Evolutionary conservation across 37 sponge, comb jelly and placozoan species (phyloP), one percentile per base, ranked within the genome.

Genomic region (Aplysina aerophoba): DNA sequence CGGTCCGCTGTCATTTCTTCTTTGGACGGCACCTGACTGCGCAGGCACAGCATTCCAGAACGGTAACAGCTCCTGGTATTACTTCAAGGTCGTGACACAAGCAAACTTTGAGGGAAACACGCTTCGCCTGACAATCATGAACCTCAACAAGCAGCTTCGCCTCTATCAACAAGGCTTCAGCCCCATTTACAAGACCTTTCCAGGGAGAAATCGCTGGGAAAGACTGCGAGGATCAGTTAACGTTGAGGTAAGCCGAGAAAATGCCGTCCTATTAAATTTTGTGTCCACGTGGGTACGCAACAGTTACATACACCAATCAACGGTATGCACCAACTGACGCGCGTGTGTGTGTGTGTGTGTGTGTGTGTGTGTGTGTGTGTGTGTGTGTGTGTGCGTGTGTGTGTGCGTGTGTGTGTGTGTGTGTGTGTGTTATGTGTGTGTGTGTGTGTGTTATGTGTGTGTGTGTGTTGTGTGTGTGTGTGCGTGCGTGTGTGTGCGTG

Each of bases 11-110:
- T 96, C 96, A 67, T 98, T 92, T 81, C 89, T 94, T 40, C 83
- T 98, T 27, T 98, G 97, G 95, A 94, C 93, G 24, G 83, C 93
- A 4, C 93, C 95, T 30, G 99, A 98, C 60, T 94, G 97, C 88
- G 97, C 95, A 34, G 95, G 92, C 0, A 92, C 95, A 38, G 62
- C 62, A 17, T 93, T 65, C 83, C 89, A 94, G 71, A 96, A 91
- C 44, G 84, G 85, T 2, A 93, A 94, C 90, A 86, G 90, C 34
- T 71, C 91, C 0, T 97, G 95, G 97, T 97, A 92, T 64, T 92
- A 94, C 89, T 97, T 94, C 60, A 87, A 75, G 69, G 87, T 92
- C 13, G 35, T 82, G 35, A 80, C 68, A 0, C 88, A 79, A 4
- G 66, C 73, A 0, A 80, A 82, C 40, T 82, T 38, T 50, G 28